Evolutionary conservation across 2,888 invertebrate species (phyloP).

Genomic region (Girardia tigrina): DNA sequence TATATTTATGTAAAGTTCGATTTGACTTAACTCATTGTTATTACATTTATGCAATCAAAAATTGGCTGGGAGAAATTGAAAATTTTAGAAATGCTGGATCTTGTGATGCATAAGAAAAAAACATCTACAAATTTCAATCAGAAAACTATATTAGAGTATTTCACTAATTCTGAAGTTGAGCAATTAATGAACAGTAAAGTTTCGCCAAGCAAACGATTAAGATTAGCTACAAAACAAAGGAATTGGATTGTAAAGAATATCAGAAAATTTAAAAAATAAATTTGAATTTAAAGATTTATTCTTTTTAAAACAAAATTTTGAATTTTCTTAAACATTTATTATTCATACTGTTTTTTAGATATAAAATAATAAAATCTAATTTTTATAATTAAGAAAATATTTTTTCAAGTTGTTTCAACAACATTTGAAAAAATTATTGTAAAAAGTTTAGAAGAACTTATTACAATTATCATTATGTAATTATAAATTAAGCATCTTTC

Average conservation of each 20-base stretch:
- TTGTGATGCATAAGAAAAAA: not conserved
- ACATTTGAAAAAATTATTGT: too few relatives aligned
- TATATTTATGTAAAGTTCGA: too few relatives aligned
- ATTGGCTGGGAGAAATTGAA: not conserved
- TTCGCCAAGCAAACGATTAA: not conserved
- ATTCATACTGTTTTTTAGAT: too few relatives aligned
- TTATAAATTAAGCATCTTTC: too few relatives aligned
- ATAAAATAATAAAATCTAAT: too few relatives aligned
- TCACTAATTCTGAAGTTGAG: not conserved
- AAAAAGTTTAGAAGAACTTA: too few relatives aligned
- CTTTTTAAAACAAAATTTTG: too few relatives aligned
- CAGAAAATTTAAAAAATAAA: slow-evolving; percentile 5
- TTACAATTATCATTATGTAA: too few relatives aligned
- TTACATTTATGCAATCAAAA: not conserved
- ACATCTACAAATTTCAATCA: not conserved
- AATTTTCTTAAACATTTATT: too few relatives aligned
- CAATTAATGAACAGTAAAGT: not conserved
- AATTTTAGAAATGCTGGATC: not conserved
- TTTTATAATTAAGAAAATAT: too few relatives aligned
- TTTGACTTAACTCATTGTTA: too few relatives aligned
- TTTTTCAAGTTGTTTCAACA: too few relatives aligned
- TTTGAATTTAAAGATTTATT: not conserved
- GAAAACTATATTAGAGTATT: not conserved
- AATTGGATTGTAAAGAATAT: not conserved
- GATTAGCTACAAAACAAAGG: not conserved